phyloP scores from a whole-genome alignment of 1,140 invertebrate genomes.

The Drosophila hydei region DNA sequence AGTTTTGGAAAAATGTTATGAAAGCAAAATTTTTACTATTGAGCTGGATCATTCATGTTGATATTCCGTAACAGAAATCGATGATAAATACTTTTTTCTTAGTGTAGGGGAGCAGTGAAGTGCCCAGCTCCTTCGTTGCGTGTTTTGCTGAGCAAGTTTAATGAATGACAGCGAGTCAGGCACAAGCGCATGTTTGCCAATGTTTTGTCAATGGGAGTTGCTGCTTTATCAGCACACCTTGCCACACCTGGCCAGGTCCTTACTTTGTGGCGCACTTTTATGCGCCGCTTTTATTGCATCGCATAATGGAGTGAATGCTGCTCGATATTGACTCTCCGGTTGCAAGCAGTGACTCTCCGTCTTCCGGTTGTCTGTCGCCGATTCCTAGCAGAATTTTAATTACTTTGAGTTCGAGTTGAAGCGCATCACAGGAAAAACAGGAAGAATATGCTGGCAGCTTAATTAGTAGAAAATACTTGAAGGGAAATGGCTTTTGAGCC shows the following conservation, averaged over 20 bases:
- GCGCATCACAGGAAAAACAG: slow-evolving; percentile 43
- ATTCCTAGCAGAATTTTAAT: slow-evolving; percentile 42
- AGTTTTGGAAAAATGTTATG: too few species aligned
- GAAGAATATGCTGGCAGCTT: slow-evolving; percentile 41
- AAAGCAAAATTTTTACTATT: too few species aligned
- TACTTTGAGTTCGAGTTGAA: slow-evolving; percentile 39
- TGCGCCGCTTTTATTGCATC: slow-evolving; percentile 46
- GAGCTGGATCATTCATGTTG: too few species aligned
- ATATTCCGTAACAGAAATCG: too few species aligned
- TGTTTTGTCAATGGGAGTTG: slow-evolving; percentile 51
- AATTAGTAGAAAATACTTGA: slow-evolving; percentile 51
- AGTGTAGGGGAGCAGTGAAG: not conserved
- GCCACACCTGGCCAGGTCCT: slow-evolving; percentile 1
- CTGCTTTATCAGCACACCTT: slow-evolving; percentile 33
- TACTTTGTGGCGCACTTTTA: slow-evolving; percentile 52
- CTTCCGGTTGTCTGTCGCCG: slow-evolving; percentile 1
- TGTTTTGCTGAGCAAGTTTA: slow-evolving; percentile 28
- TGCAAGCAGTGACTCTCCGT: not conserved
- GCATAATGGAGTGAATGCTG: slow-evolving; percentile 57
- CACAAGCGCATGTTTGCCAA: slow-evolving; percentile 43
- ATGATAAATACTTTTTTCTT: not conserved
- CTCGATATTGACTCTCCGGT: slow-evolving; percentile 50
- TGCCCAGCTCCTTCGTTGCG: not conserved
- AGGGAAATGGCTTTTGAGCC: slow-evolving; percentile 4
- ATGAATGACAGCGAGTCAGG: slow-evolving; percentile 51